phyloP scores from a whole-genome alignment of 1,140 invertebrate genomes.

The Heliconius nattereri region DNA sequence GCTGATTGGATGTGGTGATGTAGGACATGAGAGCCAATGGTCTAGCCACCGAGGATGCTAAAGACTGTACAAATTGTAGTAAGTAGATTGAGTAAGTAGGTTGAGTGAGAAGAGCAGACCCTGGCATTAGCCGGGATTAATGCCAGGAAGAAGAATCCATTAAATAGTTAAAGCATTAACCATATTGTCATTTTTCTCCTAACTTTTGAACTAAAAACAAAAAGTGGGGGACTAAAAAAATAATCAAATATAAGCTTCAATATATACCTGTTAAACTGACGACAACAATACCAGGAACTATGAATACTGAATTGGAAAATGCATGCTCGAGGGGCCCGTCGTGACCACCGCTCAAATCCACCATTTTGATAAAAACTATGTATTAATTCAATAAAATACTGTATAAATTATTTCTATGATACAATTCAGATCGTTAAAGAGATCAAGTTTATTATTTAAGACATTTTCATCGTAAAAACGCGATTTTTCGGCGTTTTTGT shows the following conservation, averaged over 20 bases:
- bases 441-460: conserved; percentile 30
- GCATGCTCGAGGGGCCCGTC: conserved; percentile 89
- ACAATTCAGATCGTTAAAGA: conserved; percentile 33
- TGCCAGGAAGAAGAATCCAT: too few species aligned
- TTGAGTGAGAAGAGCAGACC: too few species aligned
- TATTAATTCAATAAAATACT: conserved; percentile 39
- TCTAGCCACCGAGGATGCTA: too few species aligned
- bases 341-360: conserved; percentile 82
- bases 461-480: conserved; percentile 31
- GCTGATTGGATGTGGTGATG: too few species aligned
- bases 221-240: too few species aligned
- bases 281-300: conserved; percentile 88
- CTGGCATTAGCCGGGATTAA: too few species aligned
- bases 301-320: conserved; percentile 90
- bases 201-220: too few species aligned
- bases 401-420: conserved; percentile 24
- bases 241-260: not conserved
- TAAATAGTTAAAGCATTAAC: not conserved
- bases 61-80: too few species aligned
- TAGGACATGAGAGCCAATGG: too few species aligned
- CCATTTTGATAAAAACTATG: conserved; percentile 63
- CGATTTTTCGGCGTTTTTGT: conserved; percentile 17
- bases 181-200: not conserved
- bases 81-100: too few species aligned
- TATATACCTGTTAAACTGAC: conserved; percentile 86